Evolutionary conservation across 2,113 vertebrate genomes (phyloP).

Genomic region (Paramisgurnus dabryanus): DNA sequence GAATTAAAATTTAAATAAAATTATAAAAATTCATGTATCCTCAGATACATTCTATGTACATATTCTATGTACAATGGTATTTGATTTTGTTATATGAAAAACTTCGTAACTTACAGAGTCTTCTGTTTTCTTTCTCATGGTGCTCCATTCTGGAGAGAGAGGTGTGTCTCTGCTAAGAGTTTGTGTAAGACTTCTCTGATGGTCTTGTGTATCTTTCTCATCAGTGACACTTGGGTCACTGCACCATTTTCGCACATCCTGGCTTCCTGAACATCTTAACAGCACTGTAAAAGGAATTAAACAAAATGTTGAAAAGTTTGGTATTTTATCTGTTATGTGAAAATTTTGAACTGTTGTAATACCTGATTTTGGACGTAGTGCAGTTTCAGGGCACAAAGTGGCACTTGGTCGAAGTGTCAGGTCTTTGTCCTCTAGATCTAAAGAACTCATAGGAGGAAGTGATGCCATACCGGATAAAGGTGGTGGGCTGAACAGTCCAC

Average conservation of each 20-base stretch:
- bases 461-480: constrained; percentile 62
- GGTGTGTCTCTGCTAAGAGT: constrained; percentile 56
- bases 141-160: constrained; percentile 82
- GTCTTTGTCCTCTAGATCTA: constrained; percentile 59
- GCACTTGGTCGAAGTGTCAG: constrained; percentile 61
- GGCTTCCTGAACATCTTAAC: constrained; percentile 69
- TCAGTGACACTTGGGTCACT: constrained; percentile 52
- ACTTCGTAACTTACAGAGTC: constrained; percentile 71
- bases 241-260: constrained; percentile 70
- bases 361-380: constrained; percentile 31
- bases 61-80: too few species aligned
- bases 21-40: too few species aligned
- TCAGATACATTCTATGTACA: too few species aligned
- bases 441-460: constrained; percentile 66
- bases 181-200: constrained; percentile 18
- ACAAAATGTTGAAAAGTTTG: background rate
- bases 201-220: constrained; percentile 26
- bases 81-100: background rate
- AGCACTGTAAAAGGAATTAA: constrained; percentile 50
- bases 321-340: background rate
- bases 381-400: constrained; percentile 63
- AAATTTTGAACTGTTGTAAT: background rate
- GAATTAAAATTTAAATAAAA: too few species aligned
- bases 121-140: constrained; percentile 75
- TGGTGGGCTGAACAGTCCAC: constrained; percentile 60